phyloP scores from a whole-genome alignment of 92 coral and sea anemone species.

The Phenganax subtilis region DNA sequence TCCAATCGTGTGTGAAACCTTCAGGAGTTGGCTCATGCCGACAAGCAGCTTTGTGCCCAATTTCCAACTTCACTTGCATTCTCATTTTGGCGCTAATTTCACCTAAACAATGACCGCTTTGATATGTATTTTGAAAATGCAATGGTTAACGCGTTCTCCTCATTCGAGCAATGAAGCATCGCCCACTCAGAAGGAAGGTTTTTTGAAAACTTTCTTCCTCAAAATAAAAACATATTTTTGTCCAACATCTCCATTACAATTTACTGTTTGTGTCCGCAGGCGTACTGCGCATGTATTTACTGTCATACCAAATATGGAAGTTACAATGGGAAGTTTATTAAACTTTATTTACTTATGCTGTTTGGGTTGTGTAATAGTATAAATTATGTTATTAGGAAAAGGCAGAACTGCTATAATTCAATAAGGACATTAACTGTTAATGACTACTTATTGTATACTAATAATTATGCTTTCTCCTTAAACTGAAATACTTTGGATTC shows the following conservation, averaged over 20 bases:
- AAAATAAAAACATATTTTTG: constrained; percentile 19
- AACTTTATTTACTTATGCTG: too few species aligned
- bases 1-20: constrained; percentile 96
- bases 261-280: neutral
- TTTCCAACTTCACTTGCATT: constrained; percentile 87
- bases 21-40: constrained; percentile 71
- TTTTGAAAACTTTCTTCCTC: too few species aligned
- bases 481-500: too few species aligned
- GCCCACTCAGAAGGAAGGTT: neutral
- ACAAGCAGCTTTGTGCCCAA: constrained; percentile 95
- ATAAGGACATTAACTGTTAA: too few species aligned
- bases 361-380: too few species aligned
- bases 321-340: neutral
- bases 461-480: too few species aligned
- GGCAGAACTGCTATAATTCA: too few species aligned
- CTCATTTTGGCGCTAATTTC: constrained; percentile 33
- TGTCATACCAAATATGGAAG: constrained; percentile 37
- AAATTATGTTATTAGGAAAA: too few species aligned
- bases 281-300: constrained; percentile 36
- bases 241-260: neutral
- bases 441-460: too few species aligned
- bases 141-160: constrained; percentile 2
- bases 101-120: constrained; percentile 35
- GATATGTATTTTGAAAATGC: constrained; percentile 21
- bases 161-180: neutral